A percentile compares a stretch with the other conserved stretches of the same genome.
Evolutionary conservation across 2,888 invertebrate genomes (phyloP).

Genomic region (Synergus umbraculus): DNA sequence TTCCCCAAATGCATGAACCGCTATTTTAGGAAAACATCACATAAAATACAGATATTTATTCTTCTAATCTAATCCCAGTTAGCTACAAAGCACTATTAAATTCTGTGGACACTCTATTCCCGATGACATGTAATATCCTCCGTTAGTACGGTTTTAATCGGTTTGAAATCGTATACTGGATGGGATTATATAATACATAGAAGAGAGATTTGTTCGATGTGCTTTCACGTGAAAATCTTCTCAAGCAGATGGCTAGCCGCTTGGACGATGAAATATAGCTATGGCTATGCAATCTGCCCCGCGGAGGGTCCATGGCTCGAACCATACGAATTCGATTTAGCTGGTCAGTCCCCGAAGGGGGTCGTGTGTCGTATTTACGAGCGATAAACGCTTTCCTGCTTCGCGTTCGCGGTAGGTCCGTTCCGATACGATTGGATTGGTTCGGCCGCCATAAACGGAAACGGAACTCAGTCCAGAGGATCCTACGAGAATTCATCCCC

Average conservation of each 20-base stretch:
- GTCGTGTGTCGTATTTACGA: conserved; percentile 38
- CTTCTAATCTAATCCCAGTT: neutral
- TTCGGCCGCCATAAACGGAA: conserved; percentile 28
- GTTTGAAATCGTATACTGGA: conserved; percentile 35
- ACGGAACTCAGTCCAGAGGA: conserved; percentile 25
- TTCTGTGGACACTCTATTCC: neutral
- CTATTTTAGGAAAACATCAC: neutral
- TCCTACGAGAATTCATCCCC: conserved; percentile 30
- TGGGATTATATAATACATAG: conserved; percentile 28
- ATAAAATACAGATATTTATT: neutral
- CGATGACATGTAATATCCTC: conserved; percentile 16
- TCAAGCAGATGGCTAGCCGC: conserved; percentile 26
- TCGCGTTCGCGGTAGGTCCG: conserved; percentile 35
- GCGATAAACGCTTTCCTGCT: conserved; percentile 40
- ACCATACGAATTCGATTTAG: conserved; percentile 25
- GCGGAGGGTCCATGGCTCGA: conserved; percentile 20
- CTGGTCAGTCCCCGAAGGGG: conserved; percentile 29
- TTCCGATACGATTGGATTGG: conserved; percentile 37
- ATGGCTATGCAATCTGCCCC: conserved; percentile 5
- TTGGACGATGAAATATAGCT: conserved; percentile 31
- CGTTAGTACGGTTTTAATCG: conserved; percentile 21
- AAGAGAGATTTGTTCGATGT: conserved; percentile 31
- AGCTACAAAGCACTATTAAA: neutral
- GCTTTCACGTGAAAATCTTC: conserved; percentile 33
- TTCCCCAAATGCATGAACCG: too few relatives aligned